Base-by-base conservation (phyloP, 2,797 vertebrate species). In the Oreonectes daqikongensis region DNA sequence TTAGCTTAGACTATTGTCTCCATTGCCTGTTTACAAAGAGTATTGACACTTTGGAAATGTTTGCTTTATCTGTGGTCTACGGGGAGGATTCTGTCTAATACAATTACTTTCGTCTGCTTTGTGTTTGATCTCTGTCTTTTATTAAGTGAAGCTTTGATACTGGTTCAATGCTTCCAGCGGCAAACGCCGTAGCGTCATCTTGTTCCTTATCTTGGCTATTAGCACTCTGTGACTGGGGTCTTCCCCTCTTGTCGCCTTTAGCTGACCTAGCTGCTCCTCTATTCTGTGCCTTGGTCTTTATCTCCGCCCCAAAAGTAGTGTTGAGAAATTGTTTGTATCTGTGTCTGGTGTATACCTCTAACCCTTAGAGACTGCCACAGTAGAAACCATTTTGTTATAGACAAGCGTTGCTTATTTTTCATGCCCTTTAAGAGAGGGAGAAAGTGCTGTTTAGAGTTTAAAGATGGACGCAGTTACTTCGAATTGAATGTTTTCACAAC, bases 21-120 rank as follows among this genome's bases (percentile, higher is more conserved):
- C 28, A 68, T 42, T 83, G 84, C 84, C 82, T 85, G 83, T 86
- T 85, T 85, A 86, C 57, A 40, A 61, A 18, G 65, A 79, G 66
- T 87, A 85, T 85, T 86, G 83, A 89, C 85, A 88, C 72, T 84
- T 84, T 59, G 22, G 64, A 77, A 85, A 77, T 83, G 84, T 83
- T 86, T 59, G 80, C 84, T 88, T 90, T 84, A 88, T 88, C 87
- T 26, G 63, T 22, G 3, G 32, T 88, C 87, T 84, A 84, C 73
- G 72, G 87, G 85, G 88, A 82, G 80, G 79, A 66, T 66, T 87
- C 68, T 60, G 38, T 83, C 86, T 87, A 88, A 90, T 84, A 77
- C 72, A 88, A 88, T 88, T 90, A 87, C 87, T 87, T 88, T 82
- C 79, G 44, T 86, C 79, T 32, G 72, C 48, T 35, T 87, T 87